These are phyloP conservation scores for Agelas oroides DNA, from an alignment of 37 sponge, comb jelly and placozoan species.

Conservation along the genomic window DNA sequence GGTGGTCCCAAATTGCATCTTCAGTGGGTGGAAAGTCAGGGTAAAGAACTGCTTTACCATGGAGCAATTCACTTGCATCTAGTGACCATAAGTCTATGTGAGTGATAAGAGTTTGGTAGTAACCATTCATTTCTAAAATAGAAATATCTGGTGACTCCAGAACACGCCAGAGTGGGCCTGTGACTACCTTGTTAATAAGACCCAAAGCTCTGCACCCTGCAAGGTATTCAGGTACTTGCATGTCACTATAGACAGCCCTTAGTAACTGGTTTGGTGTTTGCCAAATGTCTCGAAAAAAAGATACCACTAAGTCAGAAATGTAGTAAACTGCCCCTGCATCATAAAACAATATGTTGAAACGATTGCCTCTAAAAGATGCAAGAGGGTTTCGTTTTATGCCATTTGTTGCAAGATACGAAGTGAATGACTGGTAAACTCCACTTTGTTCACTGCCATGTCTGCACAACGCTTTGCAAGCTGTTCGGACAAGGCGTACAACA, in stretches of 20 bases:
- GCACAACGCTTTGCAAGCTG: constrained; percentile 39
- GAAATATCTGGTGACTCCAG: constrained; percentile 29
- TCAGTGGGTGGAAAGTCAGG: not conserved
- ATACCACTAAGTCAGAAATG: not conserved
- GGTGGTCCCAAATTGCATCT: constrained; percentile 24
- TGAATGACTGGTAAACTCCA: constrained; percentile 49
- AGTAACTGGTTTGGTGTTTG: constrained; percentile 43
- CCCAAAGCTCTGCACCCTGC: constrained; percentile 54
- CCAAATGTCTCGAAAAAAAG: constrained; percentile 20
- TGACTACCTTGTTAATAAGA: constrained; percentile 39
- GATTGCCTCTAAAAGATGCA: constrained; percentile 42
- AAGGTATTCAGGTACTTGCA: constrained; percentile 26
- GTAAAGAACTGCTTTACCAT: constrained; percentile 29
- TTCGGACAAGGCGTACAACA: constrained; percentile 29
- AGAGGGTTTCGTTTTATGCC: constrained; percentile 19
- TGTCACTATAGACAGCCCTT: constrained; percentile 23
- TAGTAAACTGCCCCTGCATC: constrained; percentile 48
- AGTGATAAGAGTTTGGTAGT: constrained; percentile 3
- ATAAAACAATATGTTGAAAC: constrained; percentile 58
- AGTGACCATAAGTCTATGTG: constrained; percentile 21
- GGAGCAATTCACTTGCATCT: constrained; percentile 13
- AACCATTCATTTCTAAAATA: constrained; percentile 39
- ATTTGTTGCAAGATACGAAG: constrained; percentile 7
- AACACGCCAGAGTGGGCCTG: constrained; percentile 61
- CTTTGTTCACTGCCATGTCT: constrained; percentile 52